Evolutionary conservation across 2,888 invertebrate species (phyloP).

Genomic region (Gymnoscelis rufifasciata): DNA sequence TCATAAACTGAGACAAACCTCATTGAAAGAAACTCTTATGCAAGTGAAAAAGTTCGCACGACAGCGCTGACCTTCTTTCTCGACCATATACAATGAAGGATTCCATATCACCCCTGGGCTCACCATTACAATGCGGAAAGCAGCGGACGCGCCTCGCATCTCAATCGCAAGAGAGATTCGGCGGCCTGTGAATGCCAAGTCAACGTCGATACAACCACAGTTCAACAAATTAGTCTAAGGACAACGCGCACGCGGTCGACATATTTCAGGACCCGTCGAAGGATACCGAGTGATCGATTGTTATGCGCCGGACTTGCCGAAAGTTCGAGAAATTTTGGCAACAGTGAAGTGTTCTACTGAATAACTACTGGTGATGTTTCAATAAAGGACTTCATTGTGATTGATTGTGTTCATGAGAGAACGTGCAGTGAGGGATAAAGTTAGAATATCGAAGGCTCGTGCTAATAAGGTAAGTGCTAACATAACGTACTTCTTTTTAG

Average conservation of each 20-base stretch:
- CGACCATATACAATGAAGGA: conserved; percentile 51
- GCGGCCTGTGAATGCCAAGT: conserved; percentile 69
- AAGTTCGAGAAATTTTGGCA: conserved; percentile 71
- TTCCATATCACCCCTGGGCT: conserved; percentile 59
- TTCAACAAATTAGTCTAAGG: conserved; percentile 53
- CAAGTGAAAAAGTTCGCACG: too few relatives aligned
- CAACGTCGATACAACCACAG: conserved; percentile 47
- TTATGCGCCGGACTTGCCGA: conserved; percentile 51
- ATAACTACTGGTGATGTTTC: conserved; percentile 53
- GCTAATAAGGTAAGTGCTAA: conserved; percentile 49
- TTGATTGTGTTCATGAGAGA: conserved; percentile 43
- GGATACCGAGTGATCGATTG: conserved; percentile 37
- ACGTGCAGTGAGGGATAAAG: conserved; percentile 36
- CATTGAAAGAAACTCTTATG: too few relatives aligned
- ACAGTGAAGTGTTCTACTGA: conserved; percentile 37
- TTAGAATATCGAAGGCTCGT: conserved; percentile 35
- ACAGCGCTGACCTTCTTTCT: conserved; percentile 6
- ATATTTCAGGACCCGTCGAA: conserved; percentile 33
- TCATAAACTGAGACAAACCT: too few relatives aligned
- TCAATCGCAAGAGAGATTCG: conserved; percentile 73
- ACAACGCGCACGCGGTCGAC: conserved; percentile 49
- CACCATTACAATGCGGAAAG: conserved; percentile 71
- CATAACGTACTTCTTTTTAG: neutral
- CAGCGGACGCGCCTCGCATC: conserved; percentile 63
- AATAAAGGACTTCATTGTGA: conserved; percentile 53